These are phyloP conservation scores for Cerceris rybyensis DNA, from an alignment of 2,888 invertebrate species.

Conservation along the genomic window DNA sequence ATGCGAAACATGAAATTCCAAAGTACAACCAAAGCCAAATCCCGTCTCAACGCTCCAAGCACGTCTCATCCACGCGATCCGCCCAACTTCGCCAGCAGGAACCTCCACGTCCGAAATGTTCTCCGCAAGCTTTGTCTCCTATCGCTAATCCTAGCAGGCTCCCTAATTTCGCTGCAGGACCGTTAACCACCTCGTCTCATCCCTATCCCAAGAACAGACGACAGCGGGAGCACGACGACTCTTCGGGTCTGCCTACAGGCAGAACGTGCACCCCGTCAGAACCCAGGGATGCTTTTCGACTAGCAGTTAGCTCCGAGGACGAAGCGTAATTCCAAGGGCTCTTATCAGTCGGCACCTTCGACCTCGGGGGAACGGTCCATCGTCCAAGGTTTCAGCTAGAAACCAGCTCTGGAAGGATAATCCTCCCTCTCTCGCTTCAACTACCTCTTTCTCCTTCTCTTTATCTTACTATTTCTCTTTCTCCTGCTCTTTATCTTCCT, in stretches of 20 bases:
- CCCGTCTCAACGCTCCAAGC: too few species aligned
- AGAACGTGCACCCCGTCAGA: slow-evolving; percentile 11
- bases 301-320: slow-evolving; percentile 40
- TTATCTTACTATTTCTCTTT: neutral
- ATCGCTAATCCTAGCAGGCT: slow-evolving; percentile 56
- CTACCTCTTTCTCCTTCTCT: neutral
- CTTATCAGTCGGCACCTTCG: slow-evolving; percentile 66
- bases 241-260: slow-evolving; percentile 5
- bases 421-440: slow-evolving; percentile 25
- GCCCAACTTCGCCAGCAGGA: slow-evolving; percentile 11
- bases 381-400: slow-evolving; percentile 20
- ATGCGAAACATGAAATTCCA: too few species aligned
- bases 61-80: too few species aligned
- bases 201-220: slow-evolving; percentile 29
- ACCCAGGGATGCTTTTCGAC: slow-evolving; percentile 34
- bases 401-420: slow-evolving; percentile 43
- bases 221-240: neutral
- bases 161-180: slow-evolving; percentile 62
- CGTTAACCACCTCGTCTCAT: slow-evolving; percentile 54
- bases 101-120: slow-evolving; percentile 45
- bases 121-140: slow-evolving; percentile 46
- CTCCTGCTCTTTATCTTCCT: too few species aligned
- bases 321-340: slow-evolving; percentile 56
- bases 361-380: slow-evolving; percentile 44
- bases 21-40: too few species aligned